Evolutionary conservation across 2,888 invertebrate species (phyloP).

Genomic region (Athrips mouffetella): DNA sequence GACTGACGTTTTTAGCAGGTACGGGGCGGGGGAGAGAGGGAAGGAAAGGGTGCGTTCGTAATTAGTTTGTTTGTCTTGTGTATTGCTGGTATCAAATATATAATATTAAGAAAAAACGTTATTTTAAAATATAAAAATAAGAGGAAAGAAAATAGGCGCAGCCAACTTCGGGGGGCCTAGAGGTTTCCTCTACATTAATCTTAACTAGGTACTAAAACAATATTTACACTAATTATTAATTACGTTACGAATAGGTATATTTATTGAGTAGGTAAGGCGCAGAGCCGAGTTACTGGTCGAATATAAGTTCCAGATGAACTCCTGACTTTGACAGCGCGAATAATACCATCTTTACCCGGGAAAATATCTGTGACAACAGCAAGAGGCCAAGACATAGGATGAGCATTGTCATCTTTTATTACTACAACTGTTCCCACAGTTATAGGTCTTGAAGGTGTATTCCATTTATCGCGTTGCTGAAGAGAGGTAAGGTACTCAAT

Average conservation of each 20-base stretch:
- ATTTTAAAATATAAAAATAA: too few relatives aligned
- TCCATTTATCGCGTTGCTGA: conserved; percentile 11
- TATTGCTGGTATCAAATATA: too few relatives aligned
- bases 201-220: too few relatives aligned
- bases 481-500: conserved; percentile 9
- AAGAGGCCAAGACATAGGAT: conserved; percentile 10
- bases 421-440: background rate
- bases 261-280: too few relatives aligned
- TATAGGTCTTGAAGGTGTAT: background rate
- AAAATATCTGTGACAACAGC: background rate
- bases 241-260: too few relatives aligned
- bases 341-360: background rate
- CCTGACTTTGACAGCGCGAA: background rate
- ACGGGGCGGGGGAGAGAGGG: too few relatives aligned
- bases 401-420: background rate
- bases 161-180: background rate
- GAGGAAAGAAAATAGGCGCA: too few relatives aligned
- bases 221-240: too few relatives aligned
- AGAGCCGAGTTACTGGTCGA: background rate
- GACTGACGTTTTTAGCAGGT: too few relatives aligned
- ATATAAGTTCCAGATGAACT: background rate
- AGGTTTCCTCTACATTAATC: background rate
- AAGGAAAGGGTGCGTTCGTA: too few relatives aligned
- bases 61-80: too few relatives aligned
- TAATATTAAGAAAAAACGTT: too few relatives aligned